Conservation (phyloP, 2,113 vertebrate genomes). For the Morone chrysops region DNA sequence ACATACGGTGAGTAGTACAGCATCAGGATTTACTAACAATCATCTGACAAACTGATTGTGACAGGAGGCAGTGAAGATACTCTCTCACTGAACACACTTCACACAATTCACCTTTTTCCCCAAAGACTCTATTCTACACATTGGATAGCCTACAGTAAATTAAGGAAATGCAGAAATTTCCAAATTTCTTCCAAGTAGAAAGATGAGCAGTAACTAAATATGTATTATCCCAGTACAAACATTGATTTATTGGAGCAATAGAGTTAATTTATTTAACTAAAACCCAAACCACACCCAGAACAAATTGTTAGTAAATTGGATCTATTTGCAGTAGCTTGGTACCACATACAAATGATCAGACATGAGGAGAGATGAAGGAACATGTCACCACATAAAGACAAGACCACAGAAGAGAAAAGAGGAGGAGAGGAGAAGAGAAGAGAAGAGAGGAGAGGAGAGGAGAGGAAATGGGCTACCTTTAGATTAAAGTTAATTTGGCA, state of each 20-base stretch:
- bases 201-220: neutral
- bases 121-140: neutral
- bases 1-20: conserved; percentile 1
- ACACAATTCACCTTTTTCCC: neutral
- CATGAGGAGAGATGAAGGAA: conserved; percentile 37
- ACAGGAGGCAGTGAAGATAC: neutral
- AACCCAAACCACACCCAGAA: neutral
- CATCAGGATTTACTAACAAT: conserved; percentile 59
- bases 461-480: conserved; percentile 81
- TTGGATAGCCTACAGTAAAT: neutral
- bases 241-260: neutral
- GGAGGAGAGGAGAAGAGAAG: neutral
- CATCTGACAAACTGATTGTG: conserved; percentile 24
- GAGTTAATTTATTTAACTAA: neutral
- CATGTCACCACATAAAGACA: conserved; percentile 40
- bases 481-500: conserved; percentile 85
- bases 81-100: neutral
- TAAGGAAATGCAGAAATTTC: neutral
- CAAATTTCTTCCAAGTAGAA: neutral
- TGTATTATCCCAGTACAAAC: neutral
- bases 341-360: conserved; percentile 63
- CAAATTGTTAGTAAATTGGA: conserved; percentile 69
- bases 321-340: conserved; percentile 54
- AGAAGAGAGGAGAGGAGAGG: neutral
- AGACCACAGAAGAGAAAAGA: conserved; percentile 7